phyloP scores from a whole-genome alignment of 1,140 invertebrate species.

The Adoxophyes honmai region DNA sequence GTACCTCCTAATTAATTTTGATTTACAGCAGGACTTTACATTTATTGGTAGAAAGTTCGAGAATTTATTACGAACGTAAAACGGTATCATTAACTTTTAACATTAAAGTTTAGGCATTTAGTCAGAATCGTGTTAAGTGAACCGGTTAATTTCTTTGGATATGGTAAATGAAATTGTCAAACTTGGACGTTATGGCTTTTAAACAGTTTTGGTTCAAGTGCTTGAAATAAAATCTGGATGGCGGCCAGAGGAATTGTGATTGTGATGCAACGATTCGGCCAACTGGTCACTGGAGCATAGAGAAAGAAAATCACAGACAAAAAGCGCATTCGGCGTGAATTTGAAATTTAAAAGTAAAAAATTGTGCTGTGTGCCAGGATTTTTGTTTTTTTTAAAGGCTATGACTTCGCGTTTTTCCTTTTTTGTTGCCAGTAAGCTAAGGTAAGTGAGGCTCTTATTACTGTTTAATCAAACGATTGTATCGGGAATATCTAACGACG shows the following conservation, averaged over 20 bases:
- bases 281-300: constrained; percentile 5
- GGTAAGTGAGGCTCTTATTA: too few species aligned
- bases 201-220: constrained; percentile 3
- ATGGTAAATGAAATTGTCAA: constrained; percentile 10
- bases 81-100: too few species aligned
- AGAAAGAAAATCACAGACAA: constrained; percentile 13
- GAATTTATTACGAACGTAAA: too few species aligned
- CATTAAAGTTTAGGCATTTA: too few species aligned
- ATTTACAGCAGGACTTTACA: not conserved
- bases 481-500: too few species aligned
- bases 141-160: not conserved
- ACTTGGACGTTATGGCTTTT: constrained; percentile 11
- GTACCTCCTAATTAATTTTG: constrained; percentile 2
- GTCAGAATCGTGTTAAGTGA: not conserved
- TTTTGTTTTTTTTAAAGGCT: not conserved
- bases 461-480: too few species aligned
- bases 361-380: not conserved
- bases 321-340: not conserved
- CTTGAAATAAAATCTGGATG: constrained; percentile 11
- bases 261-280: not conserved
- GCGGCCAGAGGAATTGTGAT: constrained; percentile 7
- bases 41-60: not conserved
- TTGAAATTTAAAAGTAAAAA: not conserved
- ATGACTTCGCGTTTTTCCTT: not conserved
- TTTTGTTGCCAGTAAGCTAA: not conserved